phyloP scores from a whole-genome alignment of 37 sponge, comb jelly and placozoan genomes.

The Corticium candelabrum region DNA sequence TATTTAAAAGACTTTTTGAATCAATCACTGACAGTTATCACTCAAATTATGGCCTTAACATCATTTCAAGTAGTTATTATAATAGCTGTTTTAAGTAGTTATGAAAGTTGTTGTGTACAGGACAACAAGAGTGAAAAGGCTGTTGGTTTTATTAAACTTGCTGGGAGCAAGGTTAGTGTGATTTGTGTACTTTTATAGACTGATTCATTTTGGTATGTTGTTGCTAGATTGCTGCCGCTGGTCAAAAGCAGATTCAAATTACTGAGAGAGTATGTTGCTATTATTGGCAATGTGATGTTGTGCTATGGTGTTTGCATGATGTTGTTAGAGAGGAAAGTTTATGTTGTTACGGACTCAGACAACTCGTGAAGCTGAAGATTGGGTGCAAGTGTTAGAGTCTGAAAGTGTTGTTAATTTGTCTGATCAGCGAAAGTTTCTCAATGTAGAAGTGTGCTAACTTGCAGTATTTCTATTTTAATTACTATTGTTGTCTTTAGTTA shows the following conservation, averaged over 20 bases:
- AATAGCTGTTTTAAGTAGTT: no score
- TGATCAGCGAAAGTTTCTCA: background rate
- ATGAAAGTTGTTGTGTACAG: background rate
- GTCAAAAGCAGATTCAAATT: background rate
- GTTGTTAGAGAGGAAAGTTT: slow-evolving; percentile 1
- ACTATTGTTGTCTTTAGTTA: background rate
- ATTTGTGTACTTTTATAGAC: no score
- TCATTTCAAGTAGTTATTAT: no score
- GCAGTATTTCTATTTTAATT: background rate
- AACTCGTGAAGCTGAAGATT: background rate
- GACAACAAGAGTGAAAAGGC: slow-evolving; percentile 2
- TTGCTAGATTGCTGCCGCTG: no score
- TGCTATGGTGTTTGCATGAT: background rate
- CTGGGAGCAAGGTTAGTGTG: background rate
- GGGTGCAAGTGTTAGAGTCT: background rate
- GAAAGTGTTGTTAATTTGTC: background rate
- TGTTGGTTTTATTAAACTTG: background rate
- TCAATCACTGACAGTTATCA: no score
- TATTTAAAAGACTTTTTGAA: no score
- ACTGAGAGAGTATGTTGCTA: background rate
- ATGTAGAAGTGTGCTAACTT: background rate
- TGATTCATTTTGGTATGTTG: no score
- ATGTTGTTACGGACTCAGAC: background rate
- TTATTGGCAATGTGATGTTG: background rate
- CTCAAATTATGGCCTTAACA: no score